Conservation (phyloP, 2,113 vertebrate genomes). For the Brevimyrus niger region DNA sequence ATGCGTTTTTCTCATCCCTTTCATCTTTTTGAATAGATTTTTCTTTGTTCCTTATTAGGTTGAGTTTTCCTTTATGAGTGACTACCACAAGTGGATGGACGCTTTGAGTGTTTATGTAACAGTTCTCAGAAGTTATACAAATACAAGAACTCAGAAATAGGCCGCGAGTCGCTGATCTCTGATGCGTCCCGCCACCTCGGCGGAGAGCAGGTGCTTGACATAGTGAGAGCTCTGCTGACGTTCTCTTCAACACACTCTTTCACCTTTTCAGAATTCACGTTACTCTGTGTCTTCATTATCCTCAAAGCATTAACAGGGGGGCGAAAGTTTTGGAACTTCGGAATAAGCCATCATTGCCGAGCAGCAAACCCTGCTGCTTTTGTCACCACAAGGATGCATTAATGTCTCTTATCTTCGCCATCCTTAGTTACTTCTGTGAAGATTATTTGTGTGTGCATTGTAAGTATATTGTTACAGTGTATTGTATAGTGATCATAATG, state of each 20-base stretch:
- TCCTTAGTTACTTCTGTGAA: not conserved
- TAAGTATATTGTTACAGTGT: not conserved
- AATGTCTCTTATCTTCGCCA: not conserved
- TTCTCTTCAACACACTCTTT: not conserved
- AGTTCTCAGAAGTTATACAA: conserved; percentile 49
- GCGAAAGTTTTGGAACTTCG: not conserved
- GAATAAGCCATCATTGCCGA: not conserved
- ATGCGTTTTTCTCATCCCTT: conserved; percentile 5
- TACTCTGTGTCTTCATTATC: not conserved
- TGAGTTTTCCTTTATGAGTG: conserved; percentile 5
- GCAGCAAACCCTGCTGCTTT: not conserved
- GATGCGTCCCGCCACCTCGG: conserved; percentile 11
- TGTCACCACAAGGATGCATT: not conserved
- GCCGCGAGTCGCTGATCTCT: conserved; percentile 43
- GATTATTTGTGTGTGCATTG: not conserved
- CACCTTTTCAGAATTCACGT: not conserved
- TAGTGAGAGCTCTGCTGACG: not conserved
- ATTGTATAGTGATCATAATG: not conserved
- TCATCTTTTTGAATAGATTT: not conserved
- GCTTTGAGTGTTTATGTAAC: conserved; percentile 40
- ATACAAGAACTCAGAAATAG: conserved; percentile 44
- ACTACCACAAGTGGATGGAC: conserved; percentile 22
- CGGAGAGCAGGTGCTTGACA: not conserved
- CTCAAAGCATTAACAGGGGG: not conserved
- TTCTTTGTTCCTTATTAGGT: not conserved